Conservation (phyloP, 2,888 invertebrate species). For the Acrobasis consociella region DNA sequence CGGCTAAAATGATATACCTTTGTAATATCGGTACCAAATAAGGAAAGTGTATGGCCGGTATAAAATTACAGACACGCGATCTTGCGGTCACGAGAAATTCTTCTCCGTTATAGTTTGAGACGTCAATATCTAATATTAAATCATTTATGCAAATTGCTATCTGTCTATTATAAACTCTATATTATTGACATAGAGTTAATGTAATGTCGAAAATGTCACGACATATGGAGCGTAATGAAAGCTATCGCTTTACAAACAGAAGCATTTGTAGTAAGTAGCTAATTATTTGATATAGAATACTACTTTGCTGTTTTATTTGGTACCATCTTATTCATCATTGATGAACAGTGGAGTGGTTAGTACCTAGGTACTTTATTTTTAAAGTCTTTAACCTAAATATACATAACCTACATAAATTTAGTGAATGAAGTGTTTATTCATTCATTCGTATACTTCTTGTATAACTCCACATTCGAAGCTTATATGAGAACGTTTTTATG, state of each 20-base stretch:
- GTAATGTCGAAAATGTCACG: slow-evolving; percentile 1
- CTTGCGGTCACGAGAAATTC: slow-evolving; percentile 5
- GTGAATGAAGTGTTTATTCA: background rate
- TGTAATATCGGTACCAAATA: background rate
- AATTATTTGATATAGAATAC: background rate
- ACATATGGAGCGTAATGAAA: background rate
- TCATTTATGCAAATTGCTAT: background rate
- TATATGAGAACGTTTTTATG: too few relatives aligned
- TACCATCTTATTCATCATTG: background rate
- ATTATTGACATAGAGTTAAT: background rate
- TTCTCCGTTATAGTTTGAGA: slow-evolving; percentile 8
- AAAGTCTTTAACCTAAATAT: too few relatives aligned
- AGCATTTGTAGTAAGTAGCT: background rate
- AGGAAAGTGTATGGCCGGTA: background rate
- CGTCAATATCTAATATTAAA: background rate
- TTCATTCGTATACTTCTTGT: too few relatives aligned
- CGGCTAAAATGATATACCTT: too few relatives aligned
- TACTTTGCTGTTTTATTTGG: background rate
- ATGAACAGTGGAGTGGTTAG: background rate
- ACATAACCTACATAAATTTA: too few relatives aligned
- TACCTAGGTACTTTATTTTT: too few relatives aligned
- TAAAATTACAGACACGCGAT: slow-evolving; percentile 10
- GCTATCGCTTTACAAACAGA: slow-evolving; percentile 11
- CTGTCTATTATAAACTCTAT: background rate
- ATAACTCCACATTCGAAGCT: too few relatives aligned